Percentiles rank a stretch among this genome's conserved stretches.
phyloP scores from a whole-genome alignment of 2,888 invertebrate species.

The Thalpophila matura region DNA sequence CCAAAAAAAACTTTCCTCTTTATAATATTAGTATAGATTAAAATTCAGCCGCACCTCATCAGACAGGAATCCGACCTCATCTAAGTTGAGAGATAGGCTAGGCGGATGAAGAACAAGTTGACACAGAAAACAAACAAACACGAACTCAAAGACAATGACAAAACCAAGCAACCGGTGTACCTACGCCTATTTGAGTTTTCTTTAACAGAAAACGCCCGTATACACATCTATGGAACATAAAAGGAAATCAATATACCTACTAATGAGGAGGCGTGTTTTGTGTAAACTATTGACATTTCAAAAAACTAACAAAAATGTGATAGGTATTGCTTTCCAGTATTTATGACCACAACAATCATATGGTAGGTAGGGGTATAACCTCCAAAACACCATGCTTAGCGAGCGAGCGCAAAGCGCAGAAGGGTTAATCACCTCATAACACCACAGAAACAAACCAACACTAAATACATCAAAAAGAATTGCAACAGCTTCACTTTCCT shows the following conservation, averaged over 20 bases:
- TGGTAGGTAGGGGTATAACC: neutral
- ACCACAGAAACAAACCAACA: neutral
- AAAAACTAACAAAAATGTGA: neutral
- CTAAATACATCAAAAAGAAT: neutral
- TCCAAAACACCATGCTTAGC: neutral
- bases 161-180: conserved; percentile 16
- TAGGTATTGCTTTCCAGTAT: too few relatives aligned
- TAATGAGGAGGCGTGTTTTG: neutral
- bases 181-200: neutral
- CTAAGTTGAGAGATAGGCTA: too few relatives aligned
- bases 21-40: too few relatives aligned
- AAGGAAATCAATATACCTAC: neutral
- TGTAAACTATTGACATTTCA: neutral
- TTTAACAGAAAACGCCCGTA: neutral
- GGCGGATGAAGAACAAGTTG: neutral
- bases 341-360: neutral
- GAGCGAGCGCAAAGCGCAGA: neutral
- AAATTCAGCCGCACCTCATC: too few relatives aligned
- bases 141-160: neutral
- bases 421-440: neutral
- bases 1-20: too few relatives aligned
- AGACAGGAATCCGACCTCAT: too few relatives aligned
- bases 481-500: neutral
- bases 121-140: neutral
- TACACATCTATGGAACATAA: neutral